Base-by-base conservation (phyloP, 2,888 invertebrate species). In the Stratiomys singularior region DNA sequence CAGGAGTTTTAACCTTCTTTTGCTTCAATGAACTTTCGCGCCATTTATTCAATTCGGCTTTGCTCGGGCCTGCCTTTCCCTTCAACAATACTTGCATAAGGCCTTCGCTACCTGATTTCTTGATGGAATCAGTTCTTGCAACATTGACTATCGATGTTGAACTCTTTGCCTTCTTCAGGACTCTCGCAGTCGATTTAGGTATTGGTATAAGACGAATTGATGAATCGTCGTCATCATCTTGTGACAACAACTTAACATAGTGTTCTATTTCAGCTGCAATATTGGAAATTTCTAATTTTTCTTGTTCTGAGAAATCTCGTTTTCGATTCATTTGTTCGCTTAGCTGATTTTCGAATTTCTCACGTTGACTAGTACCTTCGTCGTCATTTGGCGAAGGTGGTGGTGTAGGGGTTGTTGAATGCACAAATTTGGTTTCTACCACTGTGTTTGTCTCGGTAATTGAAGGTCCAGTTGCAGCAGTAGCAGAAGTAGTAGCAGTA, bases 181-280 rank as follows among this genome's bases (percentile, higher is more conserved):
- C 44, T 21, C 23, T 21, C 1, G 47, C 47, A 11, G 21, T 60
- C 7, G 74, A 5, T 44, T 37, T 67, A 7, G 67, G 1, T 1
- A 74, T 11, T 2, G 74, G 74, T 21, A 74, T 58, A 11, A 74
- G 23, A 1, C 60, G 74, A 15, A 74, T 60, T 2, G 74, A 21
- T 4, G 74, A 74, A 9, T 58, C 74, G 15, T 76, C 76, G 63
- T 80, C 79, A 18, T 78, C 66, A 74, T 78, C 78, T 30, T 77
- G 78, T 71, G 78, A 44, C 13, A 56, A 56, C n/a, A 76, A 79
- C 66, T 83, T 83, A 30, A 85, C 85, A 72, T 85, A 85, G 71
- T 81, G 83, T 81, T 85, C 84, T 60, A 85, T 85, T 82, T 85
- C 84, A 44, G 83, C 84, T n/a, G 85, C 83, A 64, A 85, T 81